Evolutionary conservation across 2,888 invertebrate genomes (phyloP).

Genomic region (Eupithecia tripunctaria): DNA sequence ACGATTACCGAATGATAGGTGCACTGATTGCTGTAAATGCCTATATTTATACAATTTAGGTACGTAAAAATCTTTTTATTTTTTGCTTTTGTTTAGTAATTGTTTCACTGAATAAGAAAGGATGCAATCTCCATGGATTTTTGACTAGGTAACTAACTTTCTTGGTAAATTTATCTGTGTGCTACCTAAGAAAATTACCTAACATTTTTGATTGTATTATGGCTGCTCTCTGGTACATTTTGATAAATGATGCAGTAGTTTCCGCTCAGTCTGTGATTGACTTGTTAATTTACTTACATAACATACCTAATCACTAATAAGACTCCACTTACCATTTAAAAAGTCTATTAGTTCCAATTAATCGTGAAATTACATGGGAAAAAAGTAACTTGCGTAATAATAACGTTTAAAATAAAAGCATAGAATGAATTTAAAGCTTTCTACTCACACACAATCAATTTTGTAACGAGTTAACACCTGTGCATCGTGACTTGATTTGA

Average conservation of each 20-base stretch:
- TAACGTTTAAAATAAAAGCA: constrained; percentile 40
- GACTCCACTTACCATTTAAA: constrained; percentile 36
- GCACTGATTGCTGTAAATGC: background rate
- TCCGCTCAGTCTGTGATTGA: constrained; percentile 26
- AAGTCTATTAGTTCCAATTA: constrained; percentile 39
- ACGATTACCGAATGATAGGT: background rate
- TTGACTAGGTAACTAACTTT: background rate
- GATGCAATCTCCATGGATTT: background rate
- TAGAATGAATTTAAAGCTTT: constrained; percentile 31
- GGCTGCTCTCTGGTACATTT: background rate
- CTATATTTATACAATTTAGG: background rate
- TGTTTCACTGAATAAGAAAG: background rate
- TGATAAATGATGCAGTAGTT: constrained; percentile 17
- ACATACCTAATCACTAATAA: constrained; percentile 37
- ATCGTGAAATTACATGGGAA: constrained; percentile 37
- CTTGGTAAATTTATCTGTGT: background rate
- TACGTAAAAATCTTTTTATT: background rate
- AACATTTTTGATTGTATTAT: constrained; percentile 9
- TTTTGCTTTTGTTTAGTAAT: background rate
- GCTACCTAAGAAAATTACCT: background rate
- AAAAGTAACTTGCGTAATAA: constrained; percentile 38
- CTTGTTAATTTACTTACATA: constrained; percentile 37
- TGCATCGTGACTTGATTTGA: constrained; percentile 34
- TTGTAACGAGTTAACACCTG: constrained; percentile 32
- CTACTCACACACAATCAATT: constrained; percentile 32